phyloP scores from a whole-genome alignment of 2,888 invertebrate species.

The Amiota minor region DNA sequence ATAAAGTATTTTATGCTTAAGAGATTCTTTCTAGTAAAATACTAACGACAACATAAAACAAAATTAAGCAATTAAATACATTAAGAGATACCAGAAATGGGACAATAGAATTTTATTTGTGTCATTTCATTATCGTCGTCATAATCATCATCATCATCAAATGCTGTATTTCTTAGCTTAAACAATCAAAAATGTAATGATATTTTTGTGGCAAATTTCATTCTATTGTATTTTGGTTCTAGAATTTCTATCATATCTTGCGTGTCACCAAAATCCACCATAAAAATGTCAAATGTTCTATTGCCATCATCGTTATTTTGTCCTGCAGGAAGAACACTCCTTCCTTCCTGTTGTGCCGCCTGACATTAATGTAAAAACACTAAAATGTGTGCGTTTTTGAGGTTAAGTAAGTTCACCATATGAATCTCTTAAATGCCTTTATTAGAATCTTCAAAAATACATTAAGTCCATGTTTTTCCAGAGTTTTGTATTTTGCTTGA shows the following conservation, averaged over 20 bases:
- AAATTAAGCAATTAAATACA: slow-evolving; percentile 21
- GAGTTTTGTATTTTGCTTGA: background rate
- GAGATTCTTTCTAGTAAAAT: background rate
- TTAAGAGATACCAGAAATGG: slow-evolving; percentile 45
- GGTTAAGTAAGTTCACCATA: slow-evolving; percentile 66
- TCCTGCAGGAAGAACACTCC: background rate
- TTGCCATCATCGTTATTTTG: background rate
- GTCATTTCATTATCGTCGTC: slow-evolving; percentile 51
- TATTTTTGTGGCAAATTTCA: background rate
- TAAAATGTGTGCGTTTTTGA: slow-evolving; percentile 44
- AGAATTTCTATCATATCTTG: background rate
- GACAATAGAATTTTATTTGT: slow-evolving; percentile 58
- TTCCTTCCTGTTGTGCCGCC: too few relatives aligned
- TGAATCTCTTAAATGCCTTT: slow-evolving; percentile 69
- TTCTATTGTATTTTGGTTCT: background rate
- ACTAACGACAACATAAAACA: background rate
- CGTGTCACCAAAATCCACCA: slow-evolving; percentile 16
- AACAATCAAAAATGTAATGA: slow-evolving; percentile 18
- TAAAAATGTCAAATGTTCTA: slow-evolving; percentile 17
- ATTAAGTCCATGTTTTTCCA: background rate
- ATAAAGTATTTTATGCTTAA: background rate
- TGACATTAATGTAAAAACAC: slow-evolving; percentile 3
- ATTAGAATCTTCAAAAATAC: slow-evolving; percentile 40
- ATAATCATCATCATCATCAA: background rate
- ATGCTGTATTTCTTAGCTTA: slow-evolving; percentile 2